Evolutionary conservation across 2,797 vertebrate genomes (phyloP).

Genomic region (Bothrops alternatus): DNA sequence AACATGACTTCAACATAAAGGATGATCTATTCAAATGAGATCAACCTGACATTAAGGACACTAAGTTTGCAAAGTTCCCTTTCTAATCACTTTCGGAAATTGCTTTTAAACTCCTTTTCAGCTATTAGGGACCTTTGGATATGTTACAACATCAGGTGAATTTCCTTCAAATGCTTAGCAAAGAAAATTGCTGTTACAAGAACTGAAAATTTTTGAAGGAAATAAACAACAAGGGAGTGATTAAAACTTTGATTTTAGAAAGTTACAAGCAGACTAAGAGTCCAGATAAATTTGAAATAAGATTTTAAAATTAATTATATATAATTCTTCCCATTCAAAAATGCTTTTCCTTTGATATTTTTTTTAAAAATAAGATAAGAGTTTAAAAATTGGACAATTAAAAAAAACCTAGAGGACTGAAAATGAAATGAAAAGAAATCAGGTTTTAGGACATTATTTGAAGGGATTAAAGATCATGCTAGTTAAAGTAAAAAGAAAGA

Average conservation of each 20-base stretch:
- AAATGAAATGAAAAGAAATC: neutral
- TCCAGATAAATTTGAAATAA: neutral
- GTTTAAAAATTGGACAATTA: neutral
- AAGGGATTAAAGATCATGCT: neutral
- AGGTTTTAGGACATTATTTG: neutral
- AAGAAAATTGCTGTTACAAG: neutral
- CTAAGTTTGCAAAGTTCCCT: neutral
- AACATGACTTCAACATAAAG: constrained; percentile 14
- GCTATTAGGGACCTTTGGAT: neutral
- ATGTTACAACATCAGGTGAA: neutral
- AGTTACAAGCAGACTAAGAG: neutral
- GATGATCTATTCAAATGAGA: neutral
- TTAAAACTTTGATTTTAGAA: neutral
- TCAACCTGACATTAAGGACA: neutral
- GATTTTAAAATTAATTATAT: neutral
- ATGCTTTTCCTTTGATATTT: neutral
- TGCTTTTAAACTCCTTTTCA: neutral
- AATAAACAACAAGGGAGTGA: neutral
- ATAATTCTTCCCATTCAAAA: neutral
- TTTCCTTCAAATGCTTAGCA: neutral
- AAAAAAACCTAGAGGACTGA: neutral
- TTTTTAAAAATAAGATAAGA: neutral
- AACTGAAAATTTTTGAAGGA: neutral
- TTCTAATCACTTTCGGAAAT: neutral
- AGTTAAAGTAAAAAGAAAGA: neutral